Conservation (phyloP, 2,797 vertebrate species). For the Fistularia tabacaria region DNA sequence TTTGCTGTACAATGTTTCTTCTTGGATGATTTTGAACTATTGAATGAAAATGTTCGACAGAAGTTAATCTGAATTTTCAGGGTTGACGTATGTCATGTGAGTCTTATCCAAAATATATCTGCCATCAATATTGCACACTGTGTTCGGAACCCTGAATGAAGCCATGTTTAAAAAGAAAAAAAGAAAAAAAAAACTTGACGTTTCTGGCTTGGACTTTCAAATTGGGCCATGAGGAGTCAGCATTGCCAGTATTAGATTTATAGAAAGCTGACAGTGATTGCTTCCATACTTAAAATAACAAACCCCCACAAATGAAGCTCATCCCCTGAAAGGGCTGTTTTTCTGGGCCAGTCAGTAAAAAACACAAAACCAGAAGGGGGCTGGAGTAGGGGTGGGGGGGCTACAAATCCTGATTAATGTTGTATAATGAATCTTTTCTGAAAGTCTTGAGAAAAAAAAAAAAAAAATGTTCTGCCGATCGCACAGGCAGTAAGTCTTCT, state of each 20-base stretch:
- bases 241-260: conserved; percentile 36
- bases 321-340: conserved; percentile 33
- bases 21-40: too few relatives aligned
- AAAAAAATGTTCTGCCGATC: neutral
- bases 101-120: too few relatives aligned
- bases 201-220: conserved; percentile 24
- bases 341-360: conserved; percentile 56
- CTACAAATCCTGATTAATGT: conserved; percentile 44
- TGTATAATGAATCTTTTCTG: conserved; percentile 32
- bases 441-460: conserved; percentile 5
- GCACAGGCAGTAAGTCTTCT: conserved; percentile 2
- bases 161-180: too few relatives aligned
- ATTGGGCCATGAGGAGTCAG: conserved; percentile 35
- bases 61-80: too few relatives aligned
- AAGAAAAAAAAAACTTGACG: conserved; percentile 9
- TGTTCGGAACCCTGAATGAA: too few relatives aligned
- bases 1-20: too few relatives aligned
- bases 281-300: conserved; percentile 33
- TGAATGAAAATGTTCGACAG: too few relatives aligned
- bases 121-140: too few relatives aligned
- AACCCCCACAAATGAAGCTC: conserved; percentile 41
- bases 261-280: conserved; percentile 34
- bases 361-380: neutral
- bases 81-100: too few relatives aligned
- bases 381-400: neutral